These are phyloP conservation scores for Dendronephthya gigantea DNA, from an alignment of 64 coral and sea anemone species.

Conservation along the genomic window DNA sequence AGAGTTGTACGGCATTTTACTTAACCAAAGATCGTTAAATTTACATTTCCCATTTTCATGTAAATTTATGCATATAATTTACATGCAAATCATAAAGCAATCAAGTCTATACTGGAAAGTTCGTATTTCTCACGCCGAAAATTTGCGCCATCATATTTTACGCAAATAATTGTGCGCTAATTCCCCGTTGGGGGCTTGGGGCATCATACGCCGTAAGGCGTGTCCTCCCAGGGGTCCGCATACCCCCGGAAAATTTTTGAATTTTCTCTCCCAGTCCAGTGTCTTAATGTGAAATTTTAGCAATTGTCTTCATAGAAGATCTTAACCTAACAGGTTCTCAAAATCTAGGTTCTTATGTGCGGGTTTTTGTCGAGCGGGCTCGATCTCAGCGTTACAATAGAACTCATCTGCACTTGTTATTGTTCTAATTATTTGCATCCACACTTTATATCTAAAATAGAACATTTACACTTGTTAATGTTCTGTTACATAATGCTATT, in stretches of 20 bases:
- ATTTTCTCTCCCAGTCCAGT: not conserved
- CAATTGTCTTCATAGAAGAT: too few species aligned
- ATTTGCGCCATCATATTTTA: not conserved
- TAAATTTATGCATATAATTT: not conserved
- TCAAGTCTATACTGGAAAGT: constrained; percentile 3
- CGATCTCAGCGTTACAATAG: too few species aligned
- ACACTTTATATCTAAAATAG: too few species aligned
- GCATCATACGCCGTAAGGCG: not conserved
- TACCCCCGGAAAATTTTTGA: not conserved
- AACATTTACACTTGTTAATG: too few species aligned
- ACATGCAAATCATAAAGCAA: not conserved
- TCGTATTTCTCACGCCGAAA: not conserved
- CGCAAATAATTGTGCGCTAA: not conserved
- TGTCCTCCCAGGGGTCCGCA: not conserved
- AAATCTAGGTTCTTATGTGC: too few species aligned
- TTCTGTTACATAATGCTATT: too few species aligned
- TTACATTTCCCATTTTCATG: not conserved
- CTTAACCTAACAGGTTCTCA: too few species aligned
- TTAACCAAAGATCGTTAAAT: not conserved
- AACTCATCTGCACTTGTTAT: too few species aligned
- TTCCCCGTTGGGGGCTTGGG: too few species aligned
- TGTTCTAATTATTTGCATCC: too few species aligned
- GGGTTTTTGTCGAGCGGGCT: too few species aligned
- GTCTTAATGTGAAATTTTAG: too few species aligned
- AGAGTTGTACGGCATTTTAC: not conserved